Conservation (phyloP, 2,113 vertebrate genomes). For the Pachycephala philippinensis region DNA sequence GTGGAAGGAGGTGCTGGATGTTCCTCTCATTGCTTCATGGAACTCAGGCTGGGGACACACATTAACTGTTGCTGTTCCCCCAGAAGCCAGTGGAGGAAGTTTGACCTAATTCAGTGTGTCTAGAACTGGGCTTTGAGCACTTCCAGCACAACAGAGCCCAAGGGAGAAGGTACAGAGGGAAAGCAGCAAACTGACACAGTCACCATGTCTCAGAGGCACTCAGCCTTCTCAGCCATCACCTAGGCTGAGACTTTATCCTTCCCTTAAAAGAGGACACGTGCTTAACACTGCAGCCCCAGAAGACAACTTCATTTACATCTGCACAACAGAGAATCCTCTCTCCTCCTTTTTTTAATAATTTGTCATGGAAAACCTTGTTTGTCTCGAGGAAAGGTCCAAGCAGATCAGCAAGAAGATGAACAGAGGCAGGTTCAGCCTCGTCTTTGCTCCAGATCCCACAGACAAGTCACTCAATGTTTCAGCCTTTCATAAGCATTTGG, state of each 20-base stretch:
- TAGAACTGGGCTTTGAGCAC: not conserved
- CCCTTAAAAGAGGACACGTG: not conserved
- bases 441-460: not conserved
- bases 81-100: not conserved
- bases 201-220: not conserved
- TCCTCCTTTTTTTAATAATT: not conserved
- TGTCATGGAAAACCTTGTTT: not conserved
- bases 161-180: not conserved
- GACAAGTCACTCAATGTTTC: not conserved
- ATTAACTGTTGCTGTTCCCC: not conserved
- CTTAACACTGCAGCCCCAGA: not conserved
- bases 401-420: not conserved
- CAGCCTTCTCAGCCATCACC: not conserved
- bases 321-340: not conserved
- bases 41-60: not conserved
- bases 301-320: not conserved
- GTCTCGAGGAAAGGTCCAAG: not conserved
- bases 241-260: not conserved
- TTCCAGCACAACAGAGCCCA: not conserved
- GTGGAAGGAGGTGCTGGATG: not conserved
- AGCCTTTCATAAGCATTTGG: not conserved
- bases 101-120: not conserved
- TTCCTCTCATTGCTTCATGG: not conserved
- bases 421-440: not conserved
- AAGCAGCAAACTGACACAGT: not conserved